Conservation (phyloP, 2,113 vertebrate species). For the Melanocharis versteri region DNA sequence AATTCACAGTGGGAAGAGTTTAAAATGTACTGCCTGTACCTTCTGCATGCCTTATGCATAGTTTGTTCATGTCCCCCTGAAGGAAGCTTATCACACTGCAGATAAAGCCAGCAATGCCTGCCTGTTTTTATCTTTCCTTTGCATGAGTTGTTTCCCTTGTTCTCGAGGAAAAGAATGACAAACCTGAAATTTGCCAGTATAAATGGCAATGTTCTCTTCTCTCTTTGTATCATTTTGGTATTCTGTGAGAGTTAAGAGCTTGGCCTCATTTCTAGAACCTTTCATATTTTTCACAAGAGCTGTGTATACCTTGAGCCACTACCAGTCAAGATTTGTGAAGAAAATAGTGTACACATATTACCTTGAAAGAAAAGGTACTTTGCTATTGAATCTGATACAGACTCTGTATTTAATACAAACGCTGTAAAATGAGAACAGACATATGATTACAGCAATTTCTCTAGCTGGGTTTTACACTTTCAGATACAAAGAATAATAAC, state of each 20-base stretch:
- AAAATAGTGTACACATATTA: neutral
- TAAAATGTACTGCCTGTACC: neutral
- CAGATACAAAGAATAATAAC: neutral
- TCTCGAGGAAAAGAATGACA: neutral
- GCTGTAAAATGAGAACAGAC: neutral
- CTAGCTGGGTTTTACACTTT: neutral
- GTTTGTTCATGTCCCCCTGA: neutral
- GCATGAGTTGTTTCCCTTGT: neutral
- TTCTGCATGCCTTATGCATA: neutral
- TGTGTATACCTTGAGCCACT: neutral
- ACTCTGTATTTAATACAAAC: conserved; percentile 16
- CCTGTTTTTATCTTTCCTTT: neutral
- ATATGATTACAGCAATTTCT: neutral
- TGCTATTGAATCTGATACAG: conserved; percentile 7
- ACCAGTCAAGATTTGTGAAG: neutral
- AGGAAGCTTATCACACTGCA: conserved; percentile 8
- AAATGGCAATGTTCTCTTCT: neutral
- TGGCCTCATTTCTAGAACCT: neutral
- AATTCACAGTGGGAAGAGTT: neutral
- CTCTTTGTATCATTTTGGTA: neutral
- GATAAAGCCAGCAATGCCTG: conserved; percentile 21
- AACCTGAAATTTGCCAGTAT: neutral
- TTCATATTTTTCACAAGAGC: neutral
- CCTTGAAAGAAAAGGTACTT: neutral
- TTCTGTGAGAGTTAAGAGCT: neutral